Conservation (phyloP, 2,888 invertebrate species). For the Micropterix aruncella region DNA sequence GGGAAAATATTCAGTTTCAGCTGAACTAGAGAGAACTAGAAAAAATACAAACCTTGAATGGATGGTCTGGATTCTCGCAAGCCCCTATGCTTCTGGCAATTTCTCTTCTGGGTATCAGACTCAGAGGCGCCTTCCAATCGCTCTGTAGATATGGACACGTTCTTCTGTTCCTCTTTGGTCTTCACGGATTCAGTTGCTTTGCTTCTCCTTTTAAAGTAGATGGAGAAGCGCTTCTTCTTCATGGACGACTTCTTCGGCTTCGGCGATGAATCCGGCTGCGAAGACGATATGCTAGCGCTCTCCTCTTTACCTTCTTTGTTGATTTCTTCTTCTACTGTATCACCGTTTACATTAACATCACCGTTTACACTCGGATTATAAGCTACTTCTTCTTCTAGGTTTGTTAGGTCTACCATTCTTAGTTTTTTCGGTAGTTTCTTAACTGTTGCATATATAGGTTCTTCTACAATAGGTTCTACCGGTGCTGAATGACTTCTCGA, state of each 20-base stretch:
- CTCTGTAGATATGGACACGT: conserved; percentile 11
- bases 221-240: conserved; percentile 25
- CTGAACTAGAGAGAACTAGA: too few species aligned
- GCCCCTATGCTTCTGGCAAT: conserved; percentile 10
- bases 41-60: too few species aligned
- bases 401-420: conserved; percentile 31
- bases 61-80: not conserved
- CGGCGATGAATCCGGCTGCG: not conserved
- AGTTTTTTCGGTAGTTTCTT: conserved; percentile 37
- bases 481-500: conserved; percentile 37
- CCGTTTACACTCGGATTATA: conserved; percentile 29
- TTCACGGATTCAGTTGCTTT: conserved; percentile 18
- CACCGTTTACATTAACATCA: conserved; percentile 16
- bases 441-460: conserved; percentile 37
- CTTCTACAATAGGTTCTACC: conserved; percentile 29
- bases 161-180: conserved; percentile 12
- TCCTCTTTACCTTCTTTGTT: not conserved
- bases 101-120: conserved; percentile 9
- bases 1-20: too few species aligned
- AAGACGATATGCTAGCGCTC: not conserved
- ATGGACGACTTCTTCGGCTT: conserved; percentile 12
- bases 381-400: conserved; percentile 34
- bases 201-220: conserved; percentile 25
- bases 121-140: conserved; percentile 7
- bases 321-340: not conserved